Percentiles rank a stretch among this genome's conserved stretches.
These are phyloP conservation scores for Urosaurus nigricauda DNA, from an alignment of 2,797 vertebrate genomes.

Conservation along the genomic window DNA sequence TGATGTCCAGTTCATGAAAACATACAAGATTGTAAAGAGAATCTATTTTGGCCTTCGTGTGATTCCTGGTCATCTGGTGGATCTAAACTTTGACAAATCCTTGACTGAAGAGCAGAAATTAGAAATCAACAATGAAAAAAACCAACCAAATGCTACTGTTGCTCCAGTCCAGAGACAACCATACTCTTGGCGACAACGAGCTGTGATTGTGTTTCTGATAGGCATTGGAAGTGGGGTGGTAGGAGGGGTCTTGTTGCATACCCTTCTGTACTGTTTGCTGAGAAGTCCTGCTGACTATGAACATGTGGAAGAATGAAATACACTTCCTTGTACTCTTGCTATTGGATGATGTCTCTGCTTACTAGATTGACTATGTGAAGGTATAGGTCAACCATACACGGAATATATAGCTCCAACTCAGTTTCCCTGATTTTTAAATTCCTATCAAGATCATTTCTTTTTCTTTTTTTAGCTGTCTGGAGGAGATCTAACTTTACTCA, in stretches of 20 bases:
- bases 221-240: slow-evolving; percentile 50
- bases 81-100: slow-evolving; percentile 81
- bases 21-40: slow-evolving; percentile 80
- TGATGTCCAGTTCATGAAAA: slow-evolving; percentile 79
- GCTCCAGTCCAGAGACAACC: neutral
- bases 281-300: fast-evolving
- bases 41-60: slow-evolving; percentile 88
- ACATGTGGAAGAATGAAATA: fast-evolving
- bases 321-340: fast-evolving
- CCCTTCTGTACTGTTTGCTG: slow-evolving; percentile 18
- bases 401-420: neutral
- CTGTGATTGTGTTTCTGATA: neutral
- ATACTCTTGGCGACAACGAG: slow-evolving; percentile 48
- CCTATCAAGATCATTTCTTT: neutral
- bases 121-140: slow-evolving; percentile 18
- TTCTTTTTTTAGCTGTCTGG: neutral
- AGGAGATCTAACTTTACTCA: neutral
- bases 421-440: neutral
- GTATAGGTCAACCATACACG: neutral
- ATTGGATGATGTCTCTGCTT: neutral
- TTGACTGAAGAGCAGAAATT: slow-evolving; percentile 71
- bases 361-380: neutral
- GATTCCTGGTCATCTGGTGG: slow-evolving; percentile 72
- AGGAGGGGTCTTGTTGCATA: neutral
- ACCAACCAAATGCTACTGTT: neutral